Base-by-base conservation (phyloP, 2,888 invertebrate species). In the Temnothorax rugatulus region DNA sequence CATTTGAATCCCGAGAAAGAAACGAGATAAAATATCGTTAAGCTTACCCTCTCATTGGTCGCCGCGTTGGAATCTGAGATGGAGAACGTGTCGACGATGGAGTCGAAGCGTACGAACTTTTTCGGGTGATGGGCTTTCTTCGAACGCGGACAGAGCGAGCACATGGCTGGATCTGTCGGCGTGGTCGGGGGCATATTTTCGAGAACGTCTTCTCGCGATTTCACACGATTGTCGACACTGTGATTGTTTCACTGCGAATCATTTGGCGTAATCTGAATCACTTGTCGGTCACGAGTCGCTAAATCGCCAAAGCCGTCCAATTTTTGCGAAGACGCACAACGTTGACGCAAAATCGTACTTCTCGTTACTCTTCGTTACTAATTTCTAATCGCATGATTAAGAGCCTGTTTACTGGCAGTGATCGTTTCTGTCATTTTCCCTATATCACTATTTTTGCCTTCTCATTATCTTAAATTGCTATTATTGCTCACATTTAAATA, bases 21-120 rank as follows among this genome's bases (percentile, higher is more conserved):
- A 73, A 29, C 2, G 57, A 44, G 64, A 69, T 57, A 41, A 15
- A 57, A 54, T 54, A 38, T 71, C 74, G 52, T 25, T 75, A 25
- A 7, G 66, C 94, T 95, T 95, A 95, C 95, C 95, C 95, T 93
- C 86, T 93, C 92, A 82, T 93, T 94, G 85, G 91, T 93, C 87
- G 94, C 92, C 52, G 93, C 92, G 84, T 94, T 95, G 91, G 94
- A 95, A 90, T 96, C 96, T 63, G 96, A 96, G 90, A 96, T 95
- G 82, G 96, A 96, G 91, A 96, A 96, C 34, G 96, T 96, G 92
- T 96, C 96, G 91, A 96, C 96, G 89, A 96, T 95, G 11, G 96
- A 96, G 93, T 96, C 96, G 93, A 96, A 96, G 77, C 96, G 95
- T 44, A 96, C 96, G 85, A 96, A 95, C 93, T 96, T 96, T 93